phyloP scores from a whole-genome alignment of 92 coral and sea anemone genomes.

The Epizoanthus scotinus region DNA sequence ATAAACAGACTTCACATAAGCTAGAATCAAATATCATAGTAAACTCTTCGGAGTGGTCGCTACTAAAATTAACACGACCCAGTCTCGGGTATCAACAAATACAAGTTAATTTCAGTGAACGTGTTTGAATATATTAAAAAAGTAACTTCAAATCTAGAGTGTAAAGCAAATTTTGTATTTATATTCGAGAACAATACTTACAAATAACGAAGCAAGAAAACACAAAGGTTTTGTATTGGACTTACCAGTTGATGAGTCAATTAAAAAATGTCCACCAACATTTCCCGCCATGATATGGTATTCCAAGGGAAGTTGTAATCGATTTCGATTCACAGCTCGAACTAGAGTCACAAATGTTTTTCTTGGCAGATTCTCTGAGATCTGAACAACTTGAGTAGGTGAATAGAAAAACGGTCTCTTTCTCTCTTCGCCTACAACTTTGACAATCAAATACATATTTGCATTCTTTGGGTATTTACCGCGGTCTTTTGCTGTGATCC shows the following conservation, averaged over 20 bases:
- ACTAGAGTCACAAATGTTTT: constrained; percentile 81
- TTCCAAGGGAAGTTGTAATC: constrained; percentile 22
- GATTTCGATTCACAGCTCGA: constrained; percentile 54
- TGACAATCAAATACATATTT: constrained; percentile 58
- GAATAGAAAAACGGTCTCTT: constrained; percentile 71
- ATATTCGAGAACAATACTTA: constrained; percentile 10
- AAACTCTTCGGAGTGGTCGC: too few relatives aligned
- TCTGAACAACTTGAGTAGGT: constrained; percentile 48
- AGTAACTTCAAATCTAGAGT: too few relatives aligned
- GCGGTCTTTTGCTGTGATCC: constrained; percentile 78
- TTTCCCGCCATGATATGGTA: constrained; percentile 75
- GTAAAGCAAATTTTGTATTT: not conserved
- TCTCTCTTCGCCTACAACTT: constrained; percentile 45
- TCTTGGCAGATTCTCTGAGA: constrained; percentile 72
- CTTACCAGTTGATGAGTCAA: constrained; percentile 84
- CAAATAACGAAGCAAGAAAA: not conserved
- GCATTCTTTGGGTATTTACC: constrained; percentile 74
- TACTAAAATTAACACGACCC: too few relatives aligned
- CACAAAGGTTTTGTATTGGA: not conserved
- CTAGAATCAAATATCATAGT: too few relatives aligned
- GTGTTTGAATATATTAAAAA: not conserved
- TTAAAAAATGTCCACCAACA: constrained; percentile 57
- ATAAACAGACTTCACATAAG: too few relatives aligned
- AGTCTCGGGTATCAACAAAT: too few relatives aligned
- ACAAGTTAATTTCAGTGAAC: not conserved